Base-by-base conservation (phyloP, 2,113 vertebrate genomes). In the Cichladusa arquata region DNA sequence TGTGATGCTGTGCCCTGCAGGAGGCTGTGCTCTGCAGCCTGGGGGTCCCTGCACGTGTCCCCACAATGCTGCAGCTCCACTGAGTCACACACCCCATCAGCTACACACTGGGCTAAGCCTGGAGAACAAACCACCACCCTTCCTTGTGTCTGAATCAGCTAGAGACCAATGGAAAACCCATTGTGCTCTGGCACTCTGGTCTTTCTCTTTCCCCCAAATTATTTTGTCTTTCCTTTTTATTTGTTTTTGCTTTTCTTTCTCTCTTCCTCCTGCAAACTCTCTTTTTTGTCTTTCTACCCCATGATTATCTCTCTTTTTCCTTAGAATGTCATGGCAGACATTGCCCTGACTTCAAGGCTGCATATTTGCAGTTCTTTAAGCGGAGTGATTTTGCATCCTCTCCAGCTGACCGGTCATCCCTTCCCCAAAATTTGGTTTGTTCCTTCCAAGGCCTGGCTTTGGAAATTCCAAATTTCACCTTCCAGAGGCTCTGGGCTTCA, bases 41-140 rank as follows among this genome's bases (percentile, higher is more conserved):
- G 5, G 72, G 13, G 15, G 15, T 19, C 47, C 56, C 61, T 3
- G 4, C 65, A n/a, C 0, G 0, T 0, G 2, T 3, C 34, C 58
- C 42, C 1, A 0, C 40, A 40, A 14, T 0, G 20, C 42, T 34
- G 66, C 66, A 50, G 50, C 71, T 51, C 26, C 2, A 2, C 51
- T 12, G 45, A 25, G 26, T 11, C 6, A 3, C 64, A 44, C 25
- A 19, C 18, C 48, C 82, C 26, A 7, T 1, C 23, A 90, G 38
- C n/a, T 34, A 8, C 3, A 2, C 14, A 3, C 5, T 9, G 47
- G 36, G 51, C 50, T 73, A 33, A 91, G 81, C 12, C 22, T 9
- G 11, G 25, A 76, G 38, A n/a, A 50, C n/a, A 80, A 76, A 26
- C n/a, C 50, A 48, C 47, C 47, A 11, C 69, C 34, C 13, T n/a